Conservation (phyloP, 2,888 invertebrate species). For the Anorthoa munda region DNA sequence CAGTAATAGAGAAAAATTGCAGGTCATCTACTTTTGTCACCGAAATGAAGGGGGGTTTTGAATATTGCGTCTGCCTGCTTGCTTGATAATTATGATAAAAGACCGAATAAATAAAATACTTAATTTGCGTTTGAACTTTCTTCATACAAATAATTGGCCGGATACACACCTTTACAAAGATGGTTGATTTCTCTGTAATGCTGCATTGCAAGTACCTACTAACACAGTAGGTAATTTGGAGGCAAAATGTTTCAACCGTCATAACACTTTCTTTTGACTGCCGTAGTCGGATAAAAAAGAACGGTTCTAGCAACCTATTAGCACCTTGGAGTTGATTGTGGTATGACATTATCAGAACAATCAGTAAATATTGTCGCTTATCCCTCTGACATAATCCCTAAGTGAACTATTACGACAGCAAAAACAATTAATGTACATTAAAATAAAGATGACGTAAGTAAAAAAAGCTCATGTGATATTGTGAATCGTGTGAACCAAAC, state of each 20-base stretch:
- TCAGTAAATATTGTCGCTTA: slow-evolving; percentile 35
- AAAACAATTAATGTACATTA: background rate
- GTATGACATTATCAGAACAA: slow-evolving; percentile 35
- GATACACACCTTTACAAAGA: background rate
- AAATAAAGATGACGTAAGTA: background rate
- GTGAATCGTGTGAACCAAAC: slow-evolving; percentile 16
- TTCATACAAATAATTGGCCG: background rate
- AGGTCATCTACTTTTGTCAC: slow-evolving; percentile 4
- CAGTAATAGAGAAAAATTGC: background rate
- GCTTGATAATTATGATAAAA: slow-evolving; percentile 8
- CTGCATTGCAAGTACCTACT: background rate
- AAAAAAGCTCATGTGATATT: slow-evolving; percentile 8
- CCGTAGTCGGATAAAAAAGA: no score
- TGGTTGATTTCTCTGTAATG: background rate
- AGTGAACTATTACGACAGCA: slow-evolving; percentile 24
- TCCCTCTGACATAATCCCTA: slow-evolving; percentile 35
- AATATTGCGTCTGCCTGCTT: background rate
- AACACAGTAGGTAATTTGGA: background rate
- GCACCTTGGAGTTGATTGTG: slow-evolving; percentile 7
- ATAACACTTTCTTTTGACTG: background rate
- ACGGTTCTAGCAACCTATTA: background rate
- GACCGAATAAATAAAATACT: slow-evolving; percentile 6
- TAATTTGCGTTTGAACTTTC: background rate
- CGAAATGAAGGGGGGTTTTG: background rate
- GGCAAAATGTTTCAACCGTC: background rate